A percentile compares a stretch with the other conserved stretches of the same genome.
Conservation (phyloP, 2,888 invertebrate species). For the Lottia gigantea region DNA sequence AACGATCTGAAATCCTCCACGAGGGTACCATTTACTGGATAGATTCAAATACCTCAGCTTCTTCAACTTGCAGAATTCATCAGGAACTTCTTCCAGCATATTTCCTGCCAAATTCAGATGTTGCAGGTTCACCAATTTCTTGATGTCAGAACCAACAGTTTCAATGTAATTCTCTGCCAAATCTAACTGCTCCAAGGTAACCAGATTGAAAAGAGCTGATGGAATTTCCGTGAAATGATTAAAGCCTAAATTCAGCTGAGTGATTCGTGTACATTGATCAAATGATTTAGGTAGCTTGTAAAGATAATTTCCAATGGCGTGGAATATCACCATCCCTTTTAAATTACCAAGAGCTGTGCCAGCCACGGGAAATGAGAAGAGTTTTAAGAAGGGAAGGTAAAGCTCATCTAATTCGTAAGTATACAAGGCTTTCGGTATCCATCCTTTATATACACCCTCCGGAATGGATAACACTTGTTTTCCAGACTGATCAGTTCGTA, state of each 20-base stretch:
- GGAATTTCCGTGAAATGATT: slow-evolving; percentile 53
- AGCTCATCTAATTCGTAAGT: slow-evolving; percentile 46
- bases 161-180: slow-evolving; percentile 53
- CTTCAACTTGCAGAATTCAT: slow-evolving; percentile 46
- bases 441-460: slow-evolving; percentile 56
- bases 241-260: slow-evolving; percentile 50
- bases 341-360: slow-evolving; percentile 53
- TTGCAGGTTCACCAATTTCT: slow-evolving; percentile 44
- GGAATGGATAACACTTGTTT: slow-evolving; percentile 42
- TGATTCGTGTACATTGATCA: slow-evolving; percentile 46
- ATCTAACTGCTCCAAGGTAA: slow-evolving; percentile 44
- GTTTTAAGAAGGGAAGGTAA: slow-evolving; percentile 52
- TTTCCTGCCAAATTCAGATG: slow-evolving; percentile 53
- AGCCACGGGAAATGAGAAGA: slow-evolving; percentile 58
- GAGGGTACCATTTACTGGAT: slow-evolving; percentile 59
- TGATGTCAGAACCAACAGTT: slow-evolving; percentile 42
- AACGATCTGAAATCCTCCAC: slow-evolving; percentile 46
- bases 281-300: slow-evolving; percentile 50
- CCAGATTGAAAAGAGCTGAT: slow-evolving; percentile 43
- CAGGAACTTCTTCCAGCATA: slow-evolving; percentile 45
- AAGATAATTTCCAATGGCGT: slow-evolving; percentile 56
- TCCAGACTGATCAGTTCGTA: slow-evolving; percentile 39
- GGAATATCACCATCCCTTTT: slow-evolving; percentile 48
- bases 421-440: slow-evolving; percentile 56
- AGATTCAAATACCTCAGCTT: slow-evolving; percentile 50